These are phyloP conservation scores for Alviniconcha strummeri DNA, from an alignment of 2,888 invertebrate species.

Conservation along the genomic window DNA sequence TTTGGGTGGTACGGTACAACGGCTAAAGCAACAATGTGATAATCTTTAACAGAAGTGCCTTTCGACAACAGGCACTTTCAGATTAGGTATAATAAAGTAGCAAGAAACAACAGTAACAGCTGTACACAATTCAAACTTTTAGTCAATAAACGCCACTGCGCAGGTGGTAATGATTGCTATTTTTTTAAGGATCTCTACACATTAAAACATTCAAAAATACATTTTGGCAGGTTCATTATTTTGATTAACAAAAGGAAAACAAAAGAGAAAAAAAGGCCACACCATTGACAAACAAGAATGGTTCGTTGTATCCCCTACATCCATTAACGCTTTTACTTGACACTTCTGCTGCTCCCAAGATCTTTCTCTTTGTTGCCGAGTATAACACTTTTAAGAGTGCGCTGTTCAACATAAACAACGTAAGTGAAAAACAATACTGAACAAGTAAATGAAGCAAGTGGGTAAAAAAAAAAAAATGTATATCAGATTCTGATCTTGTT, in stretches of 20 bases:
- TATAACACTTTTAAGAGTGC: no score
- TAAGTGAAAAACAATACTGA: no score
- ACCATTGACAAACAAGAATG: slow-evolving; percentile 21
- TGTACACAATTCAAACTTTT: slow-evolving; percentile 36
- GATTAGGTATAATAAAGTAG: slow-evolving; percentile 33
- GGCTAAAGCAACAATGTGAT: slow-evolving; percentile 35
- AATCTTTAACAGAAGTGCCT: slow-evolving; percentile 31
- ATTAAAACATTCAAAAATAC: slow-evolving; percentile 33
- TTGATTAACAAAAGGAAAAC: slow-evolving; percentile 33
- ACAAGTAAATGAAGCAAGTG: no score
- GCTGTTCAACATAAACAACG: no score
- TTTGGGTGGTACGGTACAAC: slow-evolving; percentile 30
- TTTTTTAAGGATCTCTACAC: slow-evolving; percentile 16
- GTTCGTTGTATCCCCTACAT: slow-evolving; percentile 30
- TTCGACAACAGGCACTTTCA: slow-evolving; percentile 34
- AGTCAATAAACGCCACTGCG: slow-evolving; percentile 36
- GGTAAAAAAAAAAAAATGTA: no score
- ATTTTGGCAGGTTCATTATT: slow-evolving; percentile 38
- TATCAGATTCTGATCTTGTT: no score
- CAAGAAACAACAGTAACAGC: slow-evolving; percentile 38
- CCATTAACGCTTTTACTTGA: not conserved
- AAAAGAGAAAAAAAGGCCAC: slow-evolving; percentile 17
- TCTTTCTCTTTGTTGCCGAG: no score
- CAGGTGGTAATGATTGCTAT: slow-evolving; percentile 23
- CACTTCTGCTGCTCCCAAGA: no score